phyloP scores from a whole-genome alignment of 1,140 invertebrate genomes.

The Tetragonula clypearis region DNA sequence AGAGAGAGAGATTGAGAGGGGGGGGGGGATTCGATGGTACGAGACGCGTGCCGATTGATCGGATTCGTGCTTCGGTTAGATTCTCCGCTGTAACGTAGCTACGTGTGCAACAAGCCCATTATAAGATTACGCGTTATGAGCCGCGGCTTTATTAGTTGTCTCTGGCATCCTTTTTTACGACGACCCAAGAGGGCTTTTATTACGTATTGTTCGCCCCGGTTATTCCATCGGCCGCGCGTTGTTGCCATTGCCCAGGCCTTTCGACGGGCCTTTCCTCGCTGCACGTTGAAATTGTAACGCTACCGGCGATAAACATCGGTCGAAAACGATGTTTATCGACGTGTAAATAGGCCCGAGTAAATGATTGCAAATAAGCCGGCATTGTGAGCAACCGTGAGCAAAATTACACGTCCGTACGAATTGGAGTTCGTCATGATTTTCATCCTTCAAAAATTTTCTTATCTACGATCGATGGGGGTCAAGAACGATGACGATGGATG shows the following conservation, averaged over 20 bases:
- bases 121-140: conserved; percentile 72
- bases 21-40: conserved; percentile 19
- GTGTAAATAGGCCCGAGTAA: background rate
- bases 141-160: conserved; percentile 58
- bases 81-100: conserved; percentile 57
- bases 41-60: conserved; percentile 52
- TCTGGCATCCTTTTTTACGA: conserved; percentile 47
- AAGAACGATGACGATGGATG: background rate
- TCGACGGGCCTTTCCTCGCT: background rate
- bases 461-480: background rate
- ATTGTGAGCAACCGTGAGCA: too few species aligned
- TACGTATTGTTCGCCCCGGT: conserved; percentile 8
- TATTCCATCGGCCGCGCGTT: background rate
- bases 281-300: conserved; percentile 1
- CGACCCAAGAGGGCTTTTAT: conserved; percentile 46
- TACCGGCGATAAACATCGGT: background rate
- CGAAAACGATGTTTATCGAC: background rate
- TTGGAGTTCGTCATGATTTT: background rate
- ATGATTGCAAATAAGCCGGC: background rate
- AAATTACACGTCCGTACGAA: background rate
- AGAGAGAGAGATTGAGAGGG: too few species aligned
- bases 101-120: conserved; percentile 73
- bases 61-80: conserved; percentile 62
- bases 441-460: background rate
- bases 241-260: background rate